These are phyloP conservation scores for Coelopa frigida DNA, from an alignment of 1,140 invertebrate genomes.

Conservation along the genomic window DNA sequence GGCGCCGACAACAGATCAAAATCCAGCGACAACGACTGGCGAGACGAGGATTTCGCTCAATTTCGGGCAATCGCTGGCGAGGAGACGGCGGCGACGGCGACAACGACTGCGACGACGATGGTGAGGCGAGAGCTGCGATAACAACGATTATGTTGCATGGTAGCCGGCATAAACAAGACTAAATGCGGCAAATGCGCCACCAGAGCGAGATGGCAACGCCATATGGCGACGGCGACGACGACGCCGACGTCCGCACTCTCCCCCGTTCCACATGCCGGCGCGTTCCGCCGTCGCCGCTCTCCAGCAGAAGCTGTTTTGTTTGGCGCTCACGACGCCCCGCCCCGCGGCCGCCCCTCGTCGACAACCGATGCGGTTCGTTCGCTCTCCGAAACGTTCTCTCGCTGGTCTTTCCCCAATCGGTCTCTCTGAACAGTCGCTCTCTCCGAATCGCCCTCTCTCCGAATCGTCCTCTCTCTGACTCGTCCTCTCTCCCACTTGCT, in stretches of 20 bases:
- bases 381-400: no score
- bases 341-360: no score
- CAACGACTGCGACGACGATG: conserved; percentile 11
- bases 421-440: no score
- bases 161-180: conserved; percentile 18
- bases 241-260: background rate
- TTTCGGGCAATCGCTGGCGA: no score
- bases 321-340: background rate
- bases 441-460: no score
- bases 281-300: background rate
- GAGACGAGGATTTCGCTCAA: no score
- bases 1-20: no score
- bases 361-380: no score
- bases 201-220: conserved; percentile 9
- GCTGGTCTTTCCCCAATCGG: no score
- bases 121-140: conserved; percentile 10
- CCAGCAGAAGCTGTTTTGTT: conserved; percentile 3
- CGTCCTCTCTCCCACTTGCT: no score
- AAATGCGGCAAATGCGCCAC: conserved; percentile 12
- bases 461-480: no score
- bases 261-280: background rate
- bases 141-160: conserved; percentile 14
- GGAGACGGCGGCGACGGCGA: conserved; percentile 9
- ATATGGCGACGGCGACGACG: background rate
- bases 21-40: no score